Evolutionary conservation across 2,888 invertebrate genomes (phyloP), one percentile per base, ranked within the genome.

Genomic region (Pilophorus perplexus): DNA sequence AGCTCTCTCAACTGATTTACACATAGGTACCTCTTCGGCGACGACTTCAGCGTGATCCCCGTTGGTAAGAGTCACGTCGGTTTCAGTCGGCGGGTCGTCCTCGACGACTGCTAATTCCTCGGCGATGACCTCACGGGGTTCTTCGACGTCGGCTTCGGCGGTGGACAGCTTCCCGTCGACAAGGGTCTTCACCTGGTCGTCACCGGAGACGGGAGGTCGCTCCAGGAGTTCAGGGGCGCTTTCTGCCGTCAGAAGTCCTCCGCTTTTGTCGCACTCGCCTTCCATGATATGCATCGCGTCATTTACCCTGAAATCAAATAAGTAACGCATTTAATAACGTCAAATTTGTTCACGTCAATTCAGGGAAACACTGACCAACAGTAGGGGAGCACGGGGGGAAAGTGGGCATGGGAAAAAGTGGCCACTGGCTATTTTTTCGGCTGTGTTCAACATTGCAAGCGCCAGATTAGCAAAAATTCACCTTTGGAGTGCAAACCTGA

Each of bases 261-360:
- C 50, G 46, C 59, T 68, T 65, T 67, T 60, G 59, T 48, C 52
- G 38, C 66, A 66, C 23, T 80, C 80, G 71, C 79, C 79, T 69
- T 83, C 83, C 81, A 82, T 82, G 50, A 81, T 81, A 74, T 83
- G 82, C 83, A 83, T 83, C 75, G 81, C 83, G 78, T 81, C 83
- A 78, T 81, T 82, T 72, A 82, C 75, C 71, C 83, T 83, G 78
- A 16, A 79, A 80, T n/a, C n/a, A n/a, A n/a, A n/a, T n/a, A n/a
- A n/a, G n/a, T n/a, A n/a, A n/a, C n/a, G n/a, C n/a, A n/a, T n/a
- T n/a, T n/a, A n/a, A n/a, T n/a, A n/a, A n/a, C n/a, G n/a, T n/a
- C n/a, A n/a, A n/a, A n/a, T n/a, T n/a, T n/a, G n/a, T n/a, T n/a
- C n/a, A n/a, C n/a, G n/a, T n/a, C n/a, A n/a, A n/a, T n/a, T n/a